A percentile compares a stretch with the other conserved stretches of the same genome.
phyloP scores from a whole-genome alignment of 2,113 vertebrate genomes.

The Sander vitreus region DNA sequence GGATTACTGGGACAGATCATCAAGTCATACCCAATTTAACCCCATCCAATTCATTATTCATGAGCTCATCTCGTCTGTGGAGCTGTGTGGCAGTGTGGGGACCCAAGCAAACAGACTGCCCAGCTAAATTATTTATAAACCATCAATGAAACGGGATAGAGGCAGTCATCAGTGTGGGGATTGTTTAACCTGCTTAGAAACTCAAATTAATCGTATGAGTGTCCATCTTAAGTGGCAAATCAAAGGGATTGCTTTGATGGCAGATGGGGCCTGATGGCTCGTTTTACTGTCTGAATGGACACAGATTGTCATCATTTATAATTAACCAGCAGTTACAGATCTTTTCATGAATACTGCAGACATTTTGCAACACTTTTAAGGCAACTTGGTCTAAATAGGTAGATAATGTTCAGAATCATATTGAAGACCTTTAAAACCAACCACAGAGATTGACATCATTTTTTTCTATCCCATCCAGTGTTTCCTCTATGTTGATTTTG shows the following conservation, averaged over 20 bases:
- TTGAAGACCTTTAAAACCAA: slow-evolving; percentile 5
- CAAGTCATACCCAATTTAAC: slow-evolving; percentile 71
- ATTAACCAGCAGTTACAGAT: slow-evolving; percentile 85
- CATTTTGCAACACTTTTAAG: slow-evolving; percentile 45
- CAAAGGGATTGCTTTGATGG: slow-evolving; percentile 75
- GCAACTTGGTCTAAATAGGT: slow-evolving; percentile 41
- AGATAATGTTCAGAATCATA: slow-evolving; percentile 1
- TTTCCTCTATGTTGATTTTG: no score
- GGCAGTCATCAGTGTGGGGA: slow-evolving; percentile 56
- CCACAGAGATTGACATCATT: background rate
- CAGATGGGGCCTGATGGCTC: slow-evolving; percentile 86
- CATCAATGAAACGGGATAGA: slow-evolving; percentile 61
- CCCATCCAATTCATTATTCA: slow-evolving; percentile 70
- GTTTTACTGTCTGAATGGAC: slow-evolving; percentile 85
- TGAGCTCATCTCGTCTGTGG: slow-evolving; percentile 66
- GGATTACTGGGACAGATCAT: slow-evolving; percentile 70
- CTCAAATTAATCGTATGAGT: slow-evolving; percentile 76
- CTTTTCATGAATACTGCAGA: slow-evolving; percentile 73
- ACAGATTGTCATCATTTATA: slow-evolving; percentile 89
- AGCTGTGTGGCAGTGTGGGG: slow-evolving; percentile 33
- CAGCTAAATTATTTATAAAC: slow-evolving; percentile 79
- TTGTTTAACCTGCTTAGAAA: slow-evolving; percentile 83
- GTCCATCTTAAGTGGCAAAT: slow-evolving; percentile 81
- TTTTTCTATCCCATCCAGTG: background rate
- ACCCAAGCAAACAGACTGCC: slow-evolving; percentile 67